Evolutionary conservation across 2,888 invertebrate species (phyloP), one percentile per base, ranked within the genome.

Genomic region (Brachylomia viminalis): DNA sequence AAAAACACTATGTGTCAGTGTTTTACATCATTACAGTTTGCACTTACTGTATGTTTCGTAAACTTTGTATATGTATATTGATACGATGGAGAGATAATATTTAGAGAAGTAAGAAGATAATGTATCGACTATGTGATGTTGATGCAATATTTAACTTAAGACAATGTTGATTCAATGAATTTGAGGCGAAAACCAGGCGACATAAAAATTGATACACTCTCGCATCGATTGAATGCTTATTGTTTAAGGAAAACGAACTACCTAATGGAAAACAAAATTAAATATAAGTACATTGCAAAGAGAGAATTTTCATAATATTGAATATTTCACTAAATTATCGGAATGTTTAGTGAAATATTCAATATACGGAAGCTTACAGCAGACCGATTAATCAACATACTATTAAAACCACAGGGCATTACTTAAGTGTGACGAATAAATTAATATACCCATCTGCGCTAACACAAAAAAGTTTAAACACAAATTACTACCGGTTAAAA

Each of bases 351-450:
- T n/a, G n/a, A n/a, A n/a, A n/a, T n/a, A n/a, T n/a, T n/a, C n/a
- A n/a, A n/a, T n/a, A n/a, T n/a, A n/a, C n/a, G 54, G 77, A 71
- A 78, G 62, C 47, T 30, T 27, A 42, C 2, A 49, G 3, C 15
- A 70, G 1, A 49, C 1, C 54, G 13, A 56, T 79, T 49, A 42
- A 7, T 23, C 56, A 74, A 49, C 33, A 45, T 3, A 30, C 52
- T 20, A 64, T 15, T 11, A 65, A 33, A 73, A 17, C 7, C 47
- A 30, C 45, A 61, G 11, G 13, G 54, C 72, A n/a, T 47, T 58
- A 54, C 30, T 54, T 20, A 49, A 75, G 42, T 65, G 59, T 56
- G 58, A 67, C 82, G 49, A 76, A 81, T 71, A 15, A 52, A 77
- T 72, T 47, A 72, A 72, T 47, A 33, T 33, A 49, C 27, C 23